Base-by-base conservation (phyloP, 2,888 invertebrate genomes). In the Caenorhabditis uteleia region DNA sequence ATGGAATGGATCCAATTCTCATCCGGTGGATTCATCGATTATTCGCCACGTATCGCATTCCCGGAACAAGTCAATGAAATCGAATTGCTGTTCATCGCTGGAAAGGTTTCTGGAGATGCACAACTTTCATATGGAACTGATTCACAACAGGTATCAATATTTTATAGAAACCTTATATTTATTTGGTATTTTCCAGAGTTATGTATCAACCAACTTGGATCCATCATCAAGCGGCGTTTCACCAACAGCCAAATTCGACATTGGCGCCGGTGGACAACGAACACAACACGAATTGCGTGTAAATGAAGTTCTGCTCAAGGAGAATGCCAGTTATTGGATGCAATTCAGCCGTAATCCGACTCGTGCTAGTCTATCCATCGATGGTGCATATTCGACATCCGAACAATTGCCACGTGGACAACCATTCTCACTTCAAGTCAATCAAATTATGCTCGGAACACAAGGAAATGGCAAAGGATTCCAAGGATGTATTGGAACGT, bases 41-140 rank as follows among this genome's bases (percentile, higher is more conserved):
- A 77, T 60, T 49, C 59, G 2, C 68, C 72, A 10, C 53, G 48
- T 16, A 74, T 74, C 16, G 70, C 67, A 14, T 67, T 75, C 44
- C 54, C 56, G 16, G 69, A 73, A 26, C 69, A 72, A 53, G 73
- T 70, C 49, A 94, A 93, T 0, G 92, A 94, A 85, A 89, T 97
- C 68, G 93, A 95, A 84, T 86, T 97, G 50, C 87, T 93, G 75
- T 95, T 98, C 87, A 88, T 97, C 69, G 95, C 95, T 8, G 75
- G 74, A 61, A 69, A 67, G 54, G 68, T 68, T 7, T 57, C 59
- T 20, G 65, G 67, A 12, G 49, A 42, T 2, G 0, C 88, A 93
- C 70, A 72, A 34, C 58, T 77, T 39, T 57, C 64, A 29, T 75
- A 70, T 39, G 75, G 75, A 36, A 61, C 68, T 1, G 70, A 73